Percentiles rank a stretch among this genome's conserved stretches.
Evolutionary conservation across 2,113 vertebrate species (phyloP).

Genomic region (Reinhardtius hippoglossoides): DNA sequence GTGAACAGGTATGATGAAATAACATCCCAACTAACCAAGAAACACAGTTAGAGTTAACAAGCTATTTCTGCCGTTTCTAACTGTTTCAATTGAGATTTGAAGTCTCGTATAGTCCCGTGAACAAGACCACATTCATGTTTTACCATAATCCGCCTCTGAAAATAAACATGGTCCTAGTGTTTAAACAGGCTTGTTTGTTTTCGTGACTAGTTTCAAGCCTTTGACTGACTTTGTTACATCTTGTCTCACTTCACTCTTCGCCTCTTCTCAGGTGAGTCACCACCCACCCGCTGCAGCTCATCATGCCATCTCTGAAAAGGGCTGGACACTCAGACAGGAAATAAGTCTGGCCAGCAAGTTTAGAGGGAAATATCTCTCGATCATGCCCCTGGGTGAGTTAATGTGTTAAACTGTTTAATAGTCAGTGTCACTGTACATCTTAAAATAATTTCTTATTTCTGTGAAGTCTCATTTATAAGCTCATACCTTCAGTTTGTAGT

Average conservation of each 20-base stretch:
- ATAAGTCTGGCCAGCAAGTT: conserved; percentile 98
- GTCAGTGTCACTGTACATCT: not conserved
- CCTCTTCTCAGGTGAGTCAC: conserved; percentile 89
- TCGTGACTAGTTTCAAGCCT: not conserved
- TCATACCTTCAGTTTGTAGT: no score
- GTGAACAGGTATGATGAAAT: conserved; percentile 88
- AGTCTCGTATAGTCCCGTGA: not conserved
- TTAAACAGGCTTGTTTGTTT: not conserved
- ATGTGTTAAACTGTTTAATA: not conserved
- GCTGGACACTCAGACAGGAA: conserved; percentile 94
- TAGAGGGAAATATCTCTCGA: conserved; percentile 98
- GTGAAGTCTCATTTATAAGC: no score
- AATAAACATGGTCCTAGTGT: not conserved
- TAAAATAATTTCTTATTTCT: not conserved
- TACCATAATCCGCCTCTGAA: not conserved
- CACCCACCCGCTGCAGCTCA: conserved; percentile 96
- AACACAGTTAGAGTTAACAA: not conserved
- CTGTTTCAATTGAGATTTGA: not conserved
- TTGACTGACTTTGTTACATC: not conserved
- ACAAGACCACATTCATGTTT: no score
- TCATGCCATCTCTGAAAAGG: conserved; percentile 90
- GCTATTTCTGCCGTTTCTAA: not conserved
- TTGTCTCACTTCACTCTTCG: not conserved
- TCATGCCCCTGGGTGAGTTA: conserved; percentile 94
- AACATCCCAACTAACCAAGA: no score